Base-by-base conservation (phyloP, 2,113 vertebrate species). In the Psammodynastes pulverulentus region DNA sequence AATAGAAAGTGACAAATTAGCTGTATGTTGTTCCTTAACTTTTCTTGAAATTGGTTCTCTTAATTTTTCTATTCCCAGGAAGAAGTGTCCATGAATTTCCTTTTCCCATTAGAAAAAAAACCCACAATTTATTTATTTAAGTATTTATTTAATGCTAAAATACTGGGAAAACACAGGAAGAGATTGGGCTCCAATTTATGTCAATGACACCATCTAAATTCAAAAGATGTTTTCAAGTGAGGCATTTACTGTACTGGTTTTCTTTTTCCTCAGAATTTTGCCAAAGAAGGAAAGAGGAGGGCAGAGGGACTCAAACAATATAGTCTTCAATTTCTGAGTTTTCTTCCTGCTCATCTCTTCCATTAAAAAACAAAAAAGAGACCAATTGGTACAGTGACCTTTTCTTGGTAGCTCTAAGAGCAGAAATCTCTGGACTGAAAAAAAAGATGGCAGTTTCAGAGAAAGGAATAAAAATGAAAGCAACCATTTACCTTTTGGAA, bases 1-100 rank as follows among this genome's bases (percentile, higher is more conserved):
- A 72, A 72, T 34, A 72, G 51, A 96, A 89, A 62, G 58, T 72
- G n/a, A 13, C n/a, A 7, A 72, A 72, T 34, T 39, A 72, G n/a
- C 15, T 17, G 17, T 72, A 17, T 19, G 15, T 17, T 39, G 2
- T 39, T 72, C 67, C 67, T 72, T 72, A 34, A 72, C 12, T 39
- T 19, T 72, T 39, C 15, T 39, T 39, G 7, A 34, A 19, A 72
- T 39, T 34, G 13, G 29, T 17, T 72, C n/a, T 34, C 67, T 72
- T 34, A 67, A 13, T 67, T 67, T 62, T 72, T 58, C n/a, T 72
- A 8, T 39, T 39, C n/a, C 67, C 67, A 72, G n/a, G 2, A 72
- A 72, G 29, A 2, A 72, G 5, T 34, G n/a, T 39, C 62, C 67
- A 39, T 72, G n/a, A 15, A 72, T 72, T 72, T 39, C n/a, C 67